Evolutionary conservation across 1,140 invertebrate genomes (phyloP).

Genomic region (Zaprionus kolodkinae): DNA sequence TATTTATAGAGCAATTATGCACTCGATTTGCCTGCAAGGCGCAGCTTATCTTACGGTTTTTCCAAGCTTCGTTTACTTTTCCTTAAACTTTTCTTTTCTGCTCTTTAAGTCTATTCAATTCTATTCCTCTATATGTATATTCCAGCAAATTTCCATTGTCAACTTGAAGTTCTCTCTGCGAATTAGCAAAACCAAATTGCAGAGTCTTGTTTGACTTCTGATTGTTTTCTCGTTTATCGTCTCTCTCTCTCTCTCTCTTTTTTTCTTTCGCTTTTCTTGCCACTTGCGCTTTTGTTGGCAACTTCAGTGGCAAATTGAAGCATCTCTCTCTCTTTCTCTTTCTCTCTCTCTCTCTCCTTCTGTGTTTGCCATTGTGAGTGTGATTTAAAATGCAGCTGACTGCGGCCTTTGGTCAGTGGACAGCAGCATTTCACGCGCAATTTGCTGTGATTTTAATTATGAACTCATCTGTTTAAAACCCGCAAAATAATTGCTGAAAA

Average conservation of each 20-base stretch:
- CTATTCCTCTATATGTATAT: conserved; percentile 45
- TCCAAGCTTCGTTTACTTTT: not conserved
- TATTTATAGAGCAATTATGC: no score
- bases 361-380: not conserved
- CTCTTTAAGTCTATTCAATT: not conserved
- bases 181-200: conserved; percentile 69
- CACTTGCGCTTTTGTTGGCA: conserved; percentile 35
- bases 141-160: conserved; percentile 73
- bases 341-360: not conserved
- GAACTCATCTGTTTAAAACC: conserved; percentile 56
- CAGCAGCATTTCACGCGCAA: conserved; percentile 37
- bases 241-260: conserved; percentile 22
- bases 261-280: conserved; percentile 29
- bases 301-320: conserved; percentile 33
- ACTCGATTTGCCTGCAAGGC: no score
- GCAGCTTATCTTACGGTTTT: no score
- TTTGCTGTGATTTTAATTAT: conserved; percentile 61
- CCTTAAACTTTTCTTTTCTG: not conserved
- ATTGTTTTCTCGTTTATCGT: conserved; percentile 41
- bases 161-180: conserved; percentile 61
- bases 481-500: conserved; percentile 24
- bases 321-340: not conserved
- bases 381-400: conserved; percentile 13
- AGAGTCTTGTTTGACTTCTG: conserved; percentile 72
- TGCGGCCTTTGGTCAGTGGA: not conserved